phyloP scores from a whole-genome alignment of 1,140 invertebrate species.

The Choristoneura fumiferana region DNA sequence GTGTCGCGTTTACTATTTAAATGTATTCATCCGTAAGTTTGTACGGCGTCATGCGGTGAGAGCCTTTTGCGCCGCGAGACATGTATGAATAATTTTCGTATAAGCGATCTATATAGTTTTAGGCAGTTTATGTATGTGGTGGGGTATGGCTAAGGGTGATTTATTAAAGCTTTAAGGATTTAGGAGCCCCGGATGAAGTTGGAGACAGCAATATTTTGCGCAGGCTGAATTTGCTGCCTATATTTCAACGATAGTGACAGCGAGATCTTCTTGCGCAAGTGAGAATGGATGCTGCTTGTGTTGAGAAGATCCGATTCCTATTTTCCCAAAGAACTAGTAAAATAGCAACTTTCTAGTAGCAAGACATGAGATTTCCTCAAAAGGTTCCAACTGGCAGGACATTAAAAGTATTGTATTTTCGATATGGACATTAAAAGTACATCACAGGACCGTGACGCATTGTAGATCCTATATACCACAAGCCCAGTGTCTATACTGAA shows the following conservation, averaged over 20 bases:
- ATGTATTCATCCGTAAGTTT: conserved; percentile 72
- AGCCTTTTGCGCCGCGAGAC: conserved; percentile 53
- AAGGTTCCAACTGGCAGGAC: too few species aligned
- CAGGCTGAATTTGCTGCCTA: background rate
- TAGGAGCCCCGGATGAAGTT: background rate
- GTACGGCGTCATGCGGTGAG: conserved; percentile 67
- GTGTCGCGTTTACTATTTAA: conserved; percentile 74
- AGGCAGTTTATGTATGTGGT: conserved; percentile 18
- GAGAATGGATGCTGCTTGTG: too few species aligned
- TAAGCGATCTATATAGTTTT: conserved; percentile 33
- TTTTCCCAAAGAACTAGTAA: too few species aligned
- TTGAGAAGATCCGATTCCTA: too few species aligned
- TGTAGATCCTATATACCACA: too few species aligned
- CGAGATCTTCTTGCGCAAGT: too few species aligned
- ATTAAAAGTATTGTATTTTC: too few species aligned
- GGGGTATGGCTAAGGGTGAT: conserved; percentile 19
- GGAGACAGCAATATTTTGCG: background rate
- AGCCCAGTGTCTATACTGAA: too few species aligned
- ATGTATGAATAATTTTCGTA: conserved; percentile 62
- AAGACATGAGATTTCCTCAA: too few species aligned
- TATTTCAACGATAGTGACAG: background rate
- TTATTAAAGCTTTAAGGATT: conserved; percentile 2
- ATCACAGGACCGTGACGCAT: too few species aligned
- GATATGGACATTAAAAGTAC: too few species aligned
- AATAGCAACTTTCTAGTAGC: too few species aligned